These are phyloP conservation scores for Hermetia illucens DNA, from an alignment of 1,140 invertebrate genomes.

Conservation along the genomic window DNA sequence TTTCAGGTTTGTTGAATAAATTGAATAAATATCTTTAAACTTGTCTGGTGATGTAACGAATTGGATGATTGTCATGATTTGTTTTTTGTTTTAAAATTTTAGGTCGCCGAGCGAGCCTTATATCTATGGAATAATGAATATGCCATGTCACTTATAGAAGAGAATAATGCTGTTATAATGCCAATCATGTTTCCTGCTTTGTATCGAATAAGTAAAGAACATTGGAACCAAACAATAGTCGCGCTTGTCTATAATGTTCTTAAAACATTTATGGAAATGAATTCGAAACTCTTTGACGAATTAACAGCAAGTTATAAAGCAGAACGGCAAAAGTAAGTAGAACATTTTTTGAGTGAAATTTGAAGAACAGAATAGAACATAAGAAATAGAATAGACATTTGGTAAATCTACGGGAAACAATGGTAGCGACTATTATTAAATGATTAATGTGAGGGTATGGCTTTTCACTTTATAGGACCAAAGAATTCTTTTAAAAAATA, in stretches of 20 bases:
- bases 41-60: too few species aligned
- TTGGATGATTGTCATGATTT: conserved; percentile 8
- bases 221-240: conserved; percentile 99
- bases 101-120: conserved; percentile 94
- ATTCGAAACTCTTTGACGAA: conserved; percentile 97
- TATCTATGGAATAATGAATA: conserved; percentile 98
- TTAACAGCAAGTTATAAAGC: conserved; percentile 96
- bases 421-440: too few species aligned
- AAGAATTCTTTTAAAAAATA: conserved; percentile 1
- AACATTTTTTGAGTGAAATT: neutral
- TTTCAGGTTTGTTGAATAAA: conserved; percentile 54
- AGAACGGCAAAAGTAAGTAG: conserved; percentile 86
- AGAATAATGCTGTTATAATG: conserved; percentile 83
- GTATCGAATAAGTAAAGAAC: conserved; percentile 96
- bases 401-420: too few species aligned
- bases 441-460: too few species aligned
- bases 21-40: neutral
- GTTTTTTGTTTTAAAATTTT: conserved; percentile 10
- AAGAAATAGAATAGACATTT: too few species aligned
- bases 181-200: conserved; percentile 94
- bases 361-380: neutral
- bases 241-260: conserved; percentile 98
- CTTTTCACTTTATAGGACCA: too few species aligned
- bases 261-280: conserved; percentile 99
- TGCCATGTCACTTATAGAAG: conserved; percentile 87